Percentiles rank a stretch among this genome's conserved stretches.
Evolutionary conservation across 2,888 invertebrate species (phyloP).

Genomic region (Latrodectus elegans): DNA sequence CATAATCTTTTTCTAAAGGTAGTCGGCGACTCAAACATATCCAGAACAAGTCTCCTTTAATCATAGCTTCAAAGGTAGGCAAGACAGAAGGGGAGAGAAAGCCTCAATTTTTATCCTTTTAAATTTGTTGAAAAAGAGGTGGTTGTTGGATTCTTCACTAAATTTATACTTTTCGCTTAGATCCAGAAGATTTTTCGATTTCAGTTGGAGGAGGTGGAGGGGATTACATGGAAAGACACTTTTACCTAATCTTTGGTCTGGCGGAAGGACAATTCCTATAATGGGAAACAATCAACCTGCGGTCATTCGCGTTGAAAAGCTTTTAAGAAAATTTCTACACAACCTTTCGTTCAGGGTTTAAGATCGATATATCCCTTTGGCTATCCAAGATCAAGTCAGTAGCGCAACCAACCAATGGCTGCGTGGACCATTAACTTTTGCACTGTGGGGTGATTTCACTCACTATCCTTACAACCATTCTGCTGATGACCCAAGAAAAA

Average conservation of each 20-base stretch:
- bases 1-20: too few relatives aligned
- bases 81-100: neutral
- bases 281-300: conserved; percentile 64
- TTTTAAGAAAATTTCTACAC: conserved; percentile 67
- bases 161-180: conserved; percentile 49
- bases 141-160: conserved; percentile 22
- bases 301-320: conserved; percentile 63
- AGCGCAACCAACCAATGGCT: conserved; percentile 48
- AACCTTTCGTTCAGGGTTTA: conserved; percentile 30
- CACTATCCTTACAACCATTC: neutral
- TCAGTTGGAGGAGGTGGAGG: conserved; percentile 11
- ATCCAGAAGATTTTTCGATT: conserved; percentile 8
- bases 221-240: conserved; percentile 64
- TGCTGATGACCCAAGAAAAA: neutral
- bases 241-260: conserved; percentile 57
- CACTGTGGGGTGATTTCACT: neutral
- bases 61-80: too few relatives aligned
- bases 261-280: conserved; percentile 51
- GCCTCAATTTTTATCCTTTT: neutral
- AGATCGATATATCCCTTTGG: conserved; percentile 43
- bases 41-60: too few relatives aligned
- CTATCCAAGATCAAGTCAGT: conserved; percentile 4
- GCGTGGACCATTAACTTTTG: conserved; percentile 40
- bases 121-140: neutral
- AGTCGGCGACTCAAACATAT: too few relatives aligned